Evolutionary conservation across 2,888 invertebrate species (phyloP).

Genomic region (Argyresthia goedartella): DNA sequence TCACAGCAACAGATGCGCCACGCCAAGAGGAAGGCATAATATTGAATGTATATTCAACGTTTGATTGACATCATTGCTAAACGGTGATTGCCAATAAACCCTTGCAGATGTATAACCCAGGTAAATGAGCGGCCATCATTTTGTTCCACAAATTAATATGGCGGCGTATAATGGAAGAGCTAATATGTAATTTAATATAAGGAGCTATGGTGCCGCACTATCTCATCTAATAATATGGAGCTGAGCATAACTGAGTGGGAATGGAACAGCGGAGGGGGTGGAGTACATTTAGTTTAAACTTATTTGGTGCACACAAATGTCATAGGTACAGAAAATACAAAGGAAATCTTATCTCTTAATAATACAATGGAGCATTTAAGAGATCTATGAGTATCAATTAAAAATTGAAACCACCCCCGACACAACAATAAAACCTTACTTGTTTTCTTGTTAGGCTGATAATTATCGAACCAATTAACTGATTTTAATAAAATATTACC

Average conservation of each 20-base stretch:
- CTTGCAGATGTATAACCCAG: background rate
- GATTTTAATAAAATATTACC: too few relatives aligned
- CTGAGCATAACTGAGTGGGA: background rate
- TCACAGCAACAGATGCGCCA: too few relatives aligned
- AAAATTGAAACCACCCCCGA: too few relatives aligned
- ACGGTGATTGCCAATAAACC: background rate
- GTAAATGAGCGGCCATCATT: background rate
- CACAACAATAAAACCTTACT: too few relatives aligned
- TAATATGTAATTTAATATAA: background rate
- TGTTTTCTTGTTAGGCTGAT: too few relatives aligned
- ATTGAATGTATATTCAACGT: too few relatives aligned
- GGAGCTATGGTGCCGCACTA: background rate
- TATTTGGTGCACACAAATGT: constrained; percentile 3
- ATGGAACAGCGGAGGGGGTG: constrained; percentile 15
- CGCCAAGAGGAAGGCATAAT: too few relatives aligned
- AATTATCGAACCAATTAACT: too few relatives aligned
- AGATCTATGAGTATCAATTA: too few relatives aligned
- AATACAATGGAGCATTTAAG: background rate
- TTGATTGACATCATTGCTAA: too few relatives aligned
- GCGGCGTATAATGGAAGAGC: background rate
- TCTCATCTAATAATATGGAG: background rate
- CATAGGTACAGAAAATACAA: background rate
- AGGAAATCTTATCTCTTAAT: background rate
- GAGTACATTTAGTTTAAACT: constrained; percentile 16
- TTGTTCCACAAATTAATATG: background rate